Conservation (phyloP, 2,113 vertebrate genomes). For the Paramormyrops kingsleyae region DNA sequence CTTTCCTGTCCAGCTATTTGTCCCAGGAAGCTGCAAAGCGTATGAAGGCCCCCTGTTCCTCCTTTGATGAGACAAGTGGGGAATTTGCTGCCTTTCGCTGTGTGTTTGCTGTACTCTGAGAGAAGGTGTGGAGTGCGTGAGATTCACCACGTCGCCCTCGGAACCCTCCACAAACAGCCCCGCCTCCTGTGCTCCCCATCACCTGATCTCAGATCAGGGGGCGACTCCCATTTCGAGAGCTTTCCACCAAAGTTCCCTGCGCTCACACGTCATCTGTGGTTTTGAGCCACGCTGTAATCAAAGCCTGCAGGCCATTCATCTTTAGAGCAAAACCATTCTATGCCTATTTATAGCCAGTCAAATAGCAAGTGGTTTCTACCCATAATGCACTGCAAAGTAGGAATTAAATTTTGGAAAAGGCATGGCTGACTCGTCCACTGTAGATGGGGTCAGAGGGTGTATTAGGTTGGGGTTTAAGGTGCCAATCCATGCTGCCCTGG, state of each 20-base stretch:
- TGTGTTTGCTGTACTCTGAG: background rate
- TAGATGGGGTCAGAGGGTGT: background rate
- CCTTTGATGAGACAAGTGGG: background rate
- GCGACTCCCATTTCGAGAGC: background rate
- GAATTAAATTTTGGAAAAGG: background rate
- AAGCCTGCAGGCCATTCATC: background rate
- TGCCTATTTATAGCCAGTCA: background rate
- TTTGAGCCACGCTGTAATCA: background rate
- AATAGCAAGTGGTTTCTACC: background rate
- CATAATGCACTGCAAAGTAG: background rate
- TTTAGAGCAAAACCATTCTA: background rate
- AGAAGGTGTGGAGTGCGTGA: background rate
- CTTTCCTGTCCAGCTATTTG: background rate
- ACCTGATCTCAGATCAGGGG: background rate
- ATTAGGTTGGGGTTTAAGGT: background rate
- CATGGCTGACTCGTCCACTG: background rate
- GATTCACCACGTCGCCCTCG: background rate
- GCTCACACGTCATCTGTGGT: background rate
- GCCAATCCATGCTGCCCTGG: background rate
- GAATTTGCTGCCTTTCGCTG: background rate
- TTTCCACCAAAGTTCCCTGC: background rate
- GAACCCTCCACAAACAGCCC: background rate
- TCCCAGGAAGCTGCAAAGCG: background rate
- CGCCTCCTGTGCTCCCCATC: background rate
- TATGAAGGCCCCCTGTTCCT: background rate